These are phyloP conservation scores for Phenacoccus solenopsis DNA, from an alignment of 1,140 invertebrate species.

Conservation along the genomic window DNA sequence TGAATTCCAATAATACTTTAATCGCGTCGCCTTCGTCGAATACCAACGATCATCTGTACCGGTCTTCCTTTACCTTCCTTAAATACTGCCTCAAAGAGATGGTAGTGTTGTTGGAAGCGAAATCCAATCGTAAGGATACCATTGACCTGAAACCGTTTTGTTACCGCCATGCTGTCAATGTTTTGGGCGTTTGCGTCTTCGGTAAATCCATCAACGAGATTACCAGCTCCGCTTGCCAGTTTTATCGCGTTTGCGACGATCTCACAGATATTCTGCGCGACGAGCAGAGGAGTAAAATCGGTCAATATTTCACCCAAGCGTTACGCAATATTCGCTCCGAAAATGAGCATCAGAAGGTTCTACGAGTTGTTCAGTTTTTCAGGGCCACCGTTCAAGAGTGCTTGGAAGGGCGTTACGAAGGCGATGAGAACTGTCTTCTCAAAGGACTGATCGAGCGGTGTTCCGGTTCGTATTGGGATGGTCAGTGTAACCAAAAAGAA, in stretches of 20 bases:
- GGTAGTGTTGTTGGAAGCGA: background rate
- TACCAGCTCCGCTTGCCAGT: background rate
- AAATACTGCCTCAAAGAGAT: slow-evolving; percentile 2
- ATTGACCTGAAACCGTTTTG: background rate
- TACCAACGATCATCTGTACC: background rate
- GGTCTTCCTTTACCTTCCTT: background rate
- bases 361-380: background rate
- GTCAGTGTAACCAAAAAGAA: too few species aligned
- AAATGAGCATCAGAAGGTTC: background rate
- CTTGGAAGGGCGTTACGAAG: background rate
- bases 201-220: background rate
- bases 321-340: background rate
- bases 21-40: background rate
- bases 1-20: background rate
- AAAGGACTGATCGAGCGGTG: too few species aligned
- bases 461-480: too few species aligned
- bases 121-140: background rate
- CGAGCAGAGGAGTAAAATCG: background rate
- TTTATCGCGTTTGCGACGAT: background rate
- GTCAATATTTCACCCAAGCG: background rate
- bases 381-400: background rate
- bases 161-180: background rate
- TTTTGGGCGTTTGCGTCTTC: background rate
- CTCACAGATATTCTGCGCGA: background rate
- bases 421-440: background rate